Evolutionary conservation across 2,113 vertebrate species (phyloP).

Genomic region (Otocyon megalotis): DNA sequence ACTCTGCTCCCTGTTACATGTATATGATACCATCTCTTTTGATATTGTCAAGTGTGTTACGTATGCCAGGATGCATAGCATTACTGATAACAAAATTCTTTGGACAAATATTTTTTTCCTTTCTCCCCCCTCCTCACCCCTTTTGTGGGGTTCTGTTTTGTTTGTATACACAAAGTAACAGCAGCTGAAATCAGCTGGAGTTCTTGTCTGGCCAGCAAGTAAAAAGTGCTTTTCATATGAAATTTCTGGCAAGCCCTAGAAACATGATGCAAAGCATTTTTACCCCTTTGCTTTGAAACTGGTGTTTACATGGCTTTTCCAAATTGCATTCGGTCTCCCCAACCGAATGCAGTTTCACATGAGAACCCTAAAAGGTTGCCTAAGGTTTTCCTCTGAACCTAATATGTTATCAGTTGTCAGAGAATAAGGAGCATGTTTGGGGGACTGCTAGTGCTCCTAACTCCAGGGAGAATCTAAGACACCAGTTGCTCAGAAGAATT

Average conservation of each 20-base stretch:
- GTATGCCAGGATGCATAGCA: constrained; percentile 50
- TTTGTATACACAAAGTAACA: constrained; percentile 61
- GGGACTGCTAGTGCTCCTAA: background rate
- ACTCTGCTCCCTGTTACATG: constrained; percentile 55
- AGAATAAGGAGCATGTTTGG: background rate
- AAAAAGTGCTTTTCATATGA: constrained; percentile 46
- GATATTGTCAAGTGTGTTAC: constrained; percentile 55
- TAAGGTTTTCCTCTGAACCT: constrained; percentile 20
- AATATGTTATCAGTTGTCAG: background rate
- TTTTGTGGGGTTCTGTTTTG: background rate
- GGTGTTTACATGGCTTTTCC: background rate
- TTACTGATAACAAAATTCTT: constrained; percentile 74
- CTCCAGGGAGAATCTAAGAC: background rate
- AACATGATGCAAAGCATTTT: background rate
- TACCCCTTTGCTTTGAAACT: background rate
- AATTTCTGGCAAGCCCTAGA: constrained; percentile 42
- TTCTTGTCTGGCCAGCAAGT: constrained; percentile 48
- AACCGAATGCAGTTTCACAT: background rate
- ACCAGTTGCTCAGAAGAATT: background rate
- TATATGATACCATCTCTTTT: constrained; percentile 66
- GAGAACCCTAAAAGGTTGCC: background rate
- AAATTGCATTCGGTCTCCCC: background rate
- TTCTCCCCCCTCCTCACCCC: background rate
- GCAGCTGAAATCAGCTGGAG: constrained; percentile 76
- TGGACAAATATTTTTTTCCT: background rate